phyloP scores from a whole-genome alignment of 2,113 vertebrate species.

The Carettochelys insculpta region DNA sequence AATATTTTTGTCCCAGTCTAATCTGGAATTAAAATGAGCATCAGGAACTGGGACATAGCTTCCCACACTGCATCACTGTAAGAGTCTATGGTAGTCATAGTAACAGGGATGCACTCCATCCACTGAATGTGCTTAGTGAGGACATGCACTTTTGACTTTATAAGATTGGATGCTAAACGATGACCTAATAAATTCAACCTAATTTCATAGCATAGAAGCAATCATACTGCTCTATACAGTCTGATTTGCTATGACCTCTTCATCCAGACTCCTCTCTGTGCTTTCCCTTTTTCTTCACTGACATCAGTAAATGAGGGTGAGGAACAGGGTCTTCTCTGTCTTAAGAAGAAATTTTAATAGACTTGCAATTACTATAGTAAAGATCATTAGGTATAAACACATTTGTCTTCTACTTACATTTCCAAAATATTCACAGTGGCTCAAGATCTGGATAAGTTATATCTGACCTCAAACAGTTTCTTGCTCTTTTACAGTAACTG shows the following conservation, averaged over 20 bases:
- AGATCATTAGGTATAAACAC: neutral
- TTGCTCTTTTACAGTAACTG: accelerated
- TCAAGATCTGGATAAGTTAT: neutral
- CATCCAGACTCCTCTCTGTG: neutral
- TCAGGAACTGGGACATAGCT: too few relatives aligned
- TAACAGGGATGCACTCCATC: too few relatives aligned
- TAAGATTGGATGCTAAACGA: too few relatives aligned
- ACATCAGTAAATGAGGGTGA: neutral
- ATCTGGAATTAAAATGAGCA: too few relatives aligned
- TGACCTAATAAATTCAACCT: too few relatives aligned
- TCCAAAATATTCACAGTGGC: neutral
- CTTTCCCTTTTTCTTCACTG: neutral
- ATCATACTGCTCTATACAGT: neutral
- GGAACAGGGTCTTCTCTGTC: accelerated
- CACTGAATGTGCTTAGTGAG: too few relatives aligned
- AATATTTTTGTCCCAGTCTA: too few relatives aligned
- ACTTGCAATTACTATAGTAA: neutral
- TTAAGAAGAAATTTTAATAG: neutral
- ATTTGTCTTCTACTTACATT: neutral
- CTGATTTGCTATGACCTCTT: neutral
- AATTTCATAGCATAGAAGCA: too few relatives aligned
- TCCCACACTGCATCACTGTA: too few relatives aligned
- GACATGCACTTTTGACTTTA: too few relatives aligned
- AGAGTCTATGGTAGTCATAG: too few relatives aligned
- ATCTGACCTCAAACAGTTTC: neutral